These are phyloP conservation scores for Hippocampus comes DNA, from an alignment of 2,113 vertebrate species.

Conservation along the genomic window DNA sequence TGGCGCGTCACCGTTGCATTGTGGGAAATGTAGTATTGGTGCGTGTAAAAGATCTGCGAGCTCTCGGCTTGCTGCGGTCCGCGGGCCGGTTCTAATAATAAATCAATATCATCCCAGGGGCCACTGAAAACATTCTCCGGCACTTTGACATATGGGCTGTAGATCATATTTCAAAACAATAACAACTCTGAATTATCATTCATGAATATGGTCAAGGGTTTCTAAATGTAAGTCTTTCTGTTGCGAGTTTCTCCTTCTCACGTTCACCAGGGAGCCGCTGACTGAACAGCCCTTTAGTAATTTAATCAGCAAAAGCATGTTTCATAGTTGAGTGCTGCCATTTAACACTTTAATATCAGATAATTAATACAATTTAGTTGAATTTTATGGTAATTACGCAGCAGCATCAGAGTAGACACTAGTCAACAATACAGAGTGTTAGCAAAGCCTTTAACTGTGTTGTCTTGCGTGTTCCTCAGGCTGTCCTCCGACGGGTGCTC, in stretches of 20 bases:
- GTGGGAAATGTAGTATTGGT: too few relatives aligned
- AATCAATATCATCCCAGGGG: too few relatives aligned
- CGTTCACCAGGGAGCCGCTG: neutral
- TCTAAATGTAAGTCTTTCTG: neutral
- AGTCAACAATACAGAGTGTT: neutral
- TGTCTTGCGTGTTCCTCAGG: slow-evolving; percentile 66
- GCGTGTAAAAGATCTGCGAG: too few relatives aligned
- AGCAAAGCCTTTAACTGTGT: neutral
- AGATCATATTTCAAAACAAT: neutral
- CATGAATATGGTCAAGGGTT: neutral
- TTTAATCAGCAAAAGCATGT: neutral
- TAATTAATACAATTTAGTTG: neutral
- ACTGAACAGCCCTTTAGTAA: neutral
- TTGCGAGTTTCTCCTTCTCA: neutral
- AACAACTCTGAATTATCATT: neutral
- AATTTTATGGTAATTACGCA: neutral
- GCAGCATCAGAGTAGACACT: neutral
- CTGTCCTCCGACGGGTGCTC: slow-evolving; percentile 73
- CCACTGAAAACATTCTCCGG: too few relatives aligned
- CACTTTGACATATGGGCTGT: too few relatives aligned
- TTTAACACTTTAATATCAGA: neutral
- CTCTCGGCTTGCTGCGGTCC: too few relatives aligned
- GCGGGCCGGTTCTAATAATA: too few relatives aligned
- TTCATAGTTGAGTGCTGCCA: neutral
- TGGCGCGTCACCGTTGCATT: too few relatives aligned